Conservation (phyloP, 2,797 vertebrate species). For the Protonibea diacanthus region DNA sequence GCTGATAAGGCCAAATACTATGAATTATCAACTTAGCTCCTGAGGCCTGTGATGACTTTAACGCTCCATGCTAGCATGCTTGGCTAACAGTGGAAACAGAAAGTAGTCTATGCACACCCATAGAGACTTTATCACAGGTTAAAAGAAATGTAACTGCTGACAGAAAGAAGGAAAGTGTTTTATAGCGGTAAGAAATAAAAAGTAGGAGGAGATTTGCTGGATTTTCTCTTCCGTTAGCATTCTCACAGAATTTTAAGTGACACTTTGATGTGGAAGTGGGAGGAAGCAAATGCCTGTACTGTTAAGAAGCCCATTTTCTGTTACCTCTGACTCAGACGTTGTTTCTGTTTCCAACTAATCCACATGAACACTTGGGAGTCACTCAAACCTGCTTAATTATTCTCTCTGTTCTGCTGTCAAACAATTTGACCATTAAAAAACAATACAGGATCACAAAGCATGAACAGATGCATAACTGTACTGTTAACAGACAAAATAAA, state of each 20-base stretch:
- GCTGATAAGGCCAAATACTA: slow-evolving; percentile 60
- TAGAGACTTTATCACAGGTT: slow-evolving; percentile 42
- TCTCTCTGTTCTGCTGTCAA: slow-evolving; percentile 72
- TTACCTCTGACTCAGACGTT: slow-evolving; percentile 50
- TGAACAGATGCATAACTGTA: slow-evolving; percentile 37
- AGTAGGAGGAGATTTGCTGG: slow-evolving; percentile 34
- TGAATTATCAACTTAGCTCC: slow-evolving; percentile 49
- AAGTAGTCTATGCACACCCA: background rate
- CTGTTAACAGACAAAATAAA: slow-evolving; percentile 39
- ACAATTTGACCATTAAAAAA: slow-evolving; percentile 72
- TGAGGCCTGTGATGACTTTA: slow-evolving; percentile 40
- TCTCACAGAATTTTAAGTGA: slow-evolving; percentile 53
- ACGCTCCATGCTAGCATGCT: slow-evolving; percentile 8
- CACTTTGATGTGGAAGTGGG: slow-evolving; percentile 64
- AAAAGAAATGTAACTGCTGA: slow-evolving; percentile 52
- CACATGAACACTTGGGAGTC: slow-evolving; percentile 57
- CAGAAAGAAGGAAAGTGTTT: slow-evolving; percentile 42
- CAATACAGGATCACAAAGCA: slow-evolving; percentile 60
- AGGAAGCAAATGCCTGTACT: slow-evolving; percentile 53
- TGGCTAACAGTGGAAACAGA: slow-evolving; percentile 36
- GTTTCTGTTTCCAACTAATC: slow-evolving; percentile 64
- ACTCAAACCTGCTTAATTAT: slow-evolving; percentile 65
- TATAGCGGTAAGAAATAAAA: slow-evolving; percentile 31
- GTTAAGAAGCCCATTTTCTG: slow-evolving; percentile 48
- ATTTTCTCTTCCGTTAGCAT: slow-evolving; percentile 29